Conservation (phyloP, 2,888 invertebrate species). For the Amiota minor region DNA sequence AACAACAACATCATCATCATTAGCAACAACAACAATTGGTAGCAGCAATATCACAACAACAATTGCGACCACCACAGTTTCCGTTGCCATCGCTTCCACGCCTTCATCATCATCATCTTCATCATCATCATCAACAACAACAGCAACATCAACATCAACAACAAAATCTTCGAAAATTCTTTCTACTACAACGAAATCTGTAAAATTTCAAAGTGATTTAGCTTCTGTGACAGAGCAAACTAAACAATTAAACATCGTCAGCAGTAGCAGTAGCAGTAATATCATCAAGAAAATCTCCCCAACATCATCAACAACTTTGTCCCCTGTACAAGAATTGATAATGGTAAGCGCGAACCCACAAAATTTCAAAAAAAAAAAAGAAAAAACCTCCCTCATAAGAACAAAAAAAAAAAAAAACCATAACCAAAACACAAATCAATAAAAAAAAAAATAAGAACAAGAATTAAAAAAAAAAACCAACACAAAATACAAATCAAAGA, state of each 20-base stretch:
- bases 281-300: conserved; percentile 38
- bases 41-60: conserved; percentile 47
- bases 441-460: conserved; percentile 46
- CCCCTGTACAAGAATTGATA: conserved; percentile 67
- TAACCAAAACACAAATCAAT: conserved; percentile 35
- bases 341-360: conserved; percentile 69
- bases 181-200: no score
- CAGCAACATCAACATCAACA: conserved; percentile 33
- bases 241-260: neutral
- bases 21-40: conserved; percentile 50
- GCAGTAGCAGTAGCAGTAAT: conserved; percentile 18
- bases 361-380: conserved; percentile 35
- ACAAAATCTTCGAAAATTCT: conserved; percentile 23
- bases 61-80: conserved; percentile 48
- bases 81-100: conserved; percentile 57
- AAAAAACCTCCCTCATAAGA: conserved; percentile 38
- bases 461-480: conserved; percentile 47
- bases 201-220: no score
- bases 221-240: no score
- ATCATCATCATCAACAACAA: neutral
- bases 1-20: conserved; percentile 45
- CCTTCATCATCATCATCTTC: conserved; percentile 50
- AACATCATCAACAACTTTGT: conserved; percentile 38
- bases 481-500: conserved; percentile 59
- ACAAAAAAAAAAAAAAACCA: conserved; percentile 33